Evolutionary conservation across 2,888 invertebrate genomes (phyloP).

Genomic region (Gari tellinella): DNA sequence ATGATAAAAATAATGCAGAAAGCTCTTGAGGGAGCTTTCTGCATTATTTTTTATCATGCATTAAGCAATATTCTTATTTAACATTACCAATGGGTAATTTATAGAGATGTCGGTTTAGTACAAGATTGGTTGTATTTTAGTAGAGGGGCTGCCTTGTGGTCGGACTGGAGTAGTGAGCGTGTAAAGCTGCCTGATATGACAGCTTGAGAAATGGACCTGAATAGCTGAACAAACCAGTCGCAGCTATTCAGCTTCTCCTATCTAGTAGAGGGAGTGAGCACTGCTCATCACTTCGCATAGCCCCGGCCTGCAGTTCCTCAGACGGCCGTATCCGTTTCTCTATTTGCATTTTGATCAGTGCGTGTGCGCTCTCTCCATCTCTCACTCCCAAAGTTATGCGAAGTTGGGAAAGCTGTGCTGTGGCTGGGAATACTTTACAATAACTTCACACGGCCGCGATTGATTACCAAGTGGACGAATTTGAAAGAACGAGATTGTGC

Average conservation of each 20-base stretch:
- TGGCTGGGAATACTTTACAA: neutral
- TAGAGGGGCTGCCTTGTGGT: constrained; percentile 34
- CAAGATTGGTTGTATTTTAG: too few relatives aligned
- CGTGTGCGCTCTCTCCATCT: constrained; percentile 4
- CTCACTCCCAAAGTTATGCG: neutral
- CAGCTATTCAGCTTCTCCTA: constrained; percentile 4
- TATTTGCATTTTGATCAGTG: constrained; percentile 54
- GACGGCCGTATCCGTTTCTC: constrained; percentile 44
- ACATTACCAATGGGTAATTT: too few relatives aligned
- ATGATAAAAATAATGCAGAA: too few relatives aligned
- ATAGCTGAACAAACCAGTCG: constrained; percentile 48
- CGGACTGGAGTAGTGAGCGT: constrained; percentile 11
- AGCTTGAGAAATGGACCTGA: constrained; percentile 56
- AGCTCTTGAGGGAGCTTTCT: too few relatives aligned
- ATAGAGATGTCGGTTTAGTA: too few relatives aligned
- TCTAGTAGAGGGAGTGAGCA: neutral
- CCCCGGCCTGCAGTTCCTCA: neutral
- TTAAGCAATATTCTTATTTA: too few relatives aligned
- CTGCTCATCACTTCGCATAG: neutral
- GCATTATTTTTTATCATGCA: too few relatives aligned
- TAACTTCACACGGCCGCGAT: constrained; percentile 7
- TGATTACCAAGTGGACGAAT: constrained; percentile 21
- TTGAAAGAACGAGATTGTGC: neutral
- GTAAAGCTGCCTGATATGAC: constrained; percentile 46
- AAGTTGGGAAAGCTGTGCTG: too few relatives aligned